Percentiles rank a stretch among this genome's conserved stretches.
phyloP scores from a whole-genome alignment of 2,888 invertebrate genomes.

The Amblyjoppa proteus region DNA sequence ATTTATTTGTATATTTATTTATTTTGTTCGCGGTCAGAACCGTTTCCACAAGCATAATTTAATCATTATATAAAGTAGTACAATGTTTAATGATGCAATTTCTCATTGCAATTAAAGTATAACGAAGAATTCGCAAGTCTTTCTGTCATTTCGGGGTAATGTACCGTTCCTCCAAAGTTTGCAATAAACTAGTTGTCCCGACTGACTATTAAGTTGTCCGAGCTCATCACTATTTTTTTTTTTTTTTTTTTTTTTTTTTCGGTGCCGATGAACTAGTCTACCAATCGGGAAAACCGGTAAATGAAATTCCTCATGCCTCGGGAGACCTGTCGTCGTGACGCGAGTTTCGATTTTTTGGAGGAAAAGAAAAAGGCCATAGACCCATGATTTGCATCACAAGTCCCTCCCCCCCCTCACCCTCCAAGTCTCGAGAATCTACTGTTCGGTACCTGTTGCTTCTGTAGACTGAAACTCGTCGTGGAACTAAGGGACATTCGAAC shows the following conservation, averaged over 20 bases:
- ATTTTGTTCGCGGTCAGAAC: not conserved
- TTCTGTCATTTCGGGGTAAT: not conserved
- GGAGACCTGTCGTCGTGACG: constrained; percentile 7
- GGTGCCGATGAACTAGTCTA: not conserved
- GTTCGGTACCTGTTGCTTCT: not conserved
- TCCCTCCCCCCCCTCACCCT: not conserved
- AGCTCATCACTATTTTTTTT: not conserved
- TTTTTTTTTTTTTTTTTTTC: constrained; percentile 1
- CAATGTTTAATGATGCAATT: not conserved
- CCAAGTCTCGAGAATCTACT: not conserved
- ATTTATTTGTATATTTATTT: not conserved
- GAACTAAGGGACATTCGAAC: constrained; percentile 27
- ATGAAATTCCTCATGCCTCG: not conserved
- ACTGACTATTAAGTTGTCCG: not conserved
- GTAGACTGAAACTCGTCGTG: not conserved
- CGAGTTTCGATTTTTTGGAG: constrained; percentile 25
- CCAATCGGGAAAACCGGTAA: constrained; percentile 9
- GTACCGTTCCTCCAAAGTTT: not conserved
- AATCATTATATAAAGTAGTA: not conserved
- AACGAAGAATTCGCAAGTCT: not conserved
- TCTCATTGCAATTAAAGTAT: not conserved
- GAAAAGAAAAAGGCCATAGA: not conserved
- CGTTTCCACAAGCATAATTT: not conserved
- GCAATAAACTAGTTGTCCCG: not conserved
- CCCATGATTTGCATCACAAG: constrained; percentile 46